Percentiles rank a stretch among this genome's conserved stretches.
Conservation (phyloP, 30 jellyfish, hydroid and myxozoan genomes). For the Chironex yamaguchii region DNA sequence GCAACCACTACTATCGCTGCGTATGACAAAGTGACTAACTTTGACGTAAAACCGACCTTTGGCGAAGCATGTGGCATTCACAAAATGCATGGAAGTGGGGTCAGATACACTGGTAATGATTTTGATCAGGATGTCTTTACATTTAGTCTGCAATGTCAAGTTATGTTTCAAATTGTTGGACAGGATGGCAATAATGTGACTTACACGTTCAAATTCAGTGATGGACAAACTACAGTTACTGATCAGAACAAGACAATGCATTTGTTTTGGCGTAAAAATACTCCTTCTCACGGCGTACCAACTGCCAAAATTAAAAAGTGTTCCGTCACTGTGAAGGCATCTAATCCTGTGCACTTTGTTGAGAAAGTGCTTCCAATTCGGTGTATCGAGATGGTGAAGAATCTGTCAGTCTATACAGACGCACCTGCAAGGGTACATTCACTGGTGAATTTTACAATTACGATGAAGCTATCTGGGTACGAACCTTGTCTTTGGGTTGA, state of each 20-base stretch:
- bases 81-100: background rate
- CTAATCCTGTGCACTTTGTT: background rate
- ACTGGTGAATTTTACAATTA: background rate
- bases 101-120: background rate
- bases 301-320: background rate
- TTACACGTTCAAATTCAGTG: constrained; percentile 17
- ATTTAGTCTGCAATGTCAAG: constrained; percentile 28
- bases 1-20: constrained; percentile 40
- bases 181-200: constrained; percentile 77
- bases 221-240: constrained; percentile 9
- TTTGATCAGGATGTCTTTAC: constrained; percentile 40
- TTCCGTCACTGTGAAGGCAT: background rate
- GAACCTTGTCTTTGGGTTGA: background rate
- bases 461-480: background rate
- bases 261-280: background rate
- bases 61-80: constrained; percentile 66
- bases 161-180: constrained; percentile 12
- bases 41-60: constrained; percentile 9
- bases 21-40: constrained; percentile 28
- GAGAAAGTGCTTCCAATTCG: background rate
- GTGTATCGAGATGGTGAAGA: background rate
- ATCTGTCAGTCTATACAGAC: background rate
- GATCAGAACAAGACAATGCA: constrained; percentile 3
- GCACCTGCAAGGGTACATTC: background rate
- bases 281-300: background rate